phyloP scores from a whole-genome alignment of 2,797 vertebrate species.

The Hydrolagus colliei region DNA sequence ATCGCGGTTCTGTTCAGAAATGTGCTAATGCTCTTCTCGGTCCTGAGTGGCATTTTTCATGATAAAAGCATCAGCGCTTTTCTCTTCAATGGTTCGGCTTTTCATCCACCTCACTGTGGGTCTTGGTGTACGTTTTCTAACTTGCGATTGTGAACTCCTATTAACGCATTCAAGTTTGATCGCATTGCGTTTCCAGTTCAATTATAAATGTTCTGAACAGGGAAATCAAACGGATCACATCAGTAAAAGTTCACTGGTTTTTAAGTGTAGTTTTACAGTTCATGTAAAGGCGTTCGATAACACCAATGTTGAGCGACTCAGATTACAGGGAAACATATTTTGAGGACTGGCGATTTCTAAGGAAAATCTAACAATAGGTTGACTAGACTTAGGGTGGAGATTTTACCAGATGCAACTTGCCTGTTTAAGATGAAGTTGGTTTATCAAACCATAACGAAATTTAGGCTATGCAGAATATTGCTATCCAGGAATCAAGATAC shows the following conservation, averaged over 20 bases:
- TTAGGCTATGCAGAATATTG: neutral
- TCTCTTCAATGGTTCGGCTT: neutral
- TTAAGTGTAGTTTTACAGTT: neutral
- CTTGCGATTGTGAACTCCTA: neutral
- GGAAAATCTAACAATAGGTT: constrained; percentile 12
- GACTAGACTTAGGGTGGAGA: neutral
- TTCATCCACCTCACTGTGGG: neutral
- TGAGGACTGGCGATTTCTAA: neutral
- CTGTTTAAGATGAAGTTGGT: neutral
- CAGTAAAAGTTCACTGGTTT: neutral
- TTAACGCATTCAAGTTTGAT: neutral
- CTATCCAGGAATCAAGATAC: constrained; percentile 3
- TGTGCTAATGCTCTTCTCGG: neutral
- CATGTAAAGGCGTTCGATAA: constrained; percentile 11
- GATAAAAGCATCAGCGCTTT: neutral
- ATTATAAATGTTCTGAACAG: neutral
- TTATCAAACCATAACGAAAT: neutral
- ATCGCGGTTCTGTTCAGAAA: neutral
- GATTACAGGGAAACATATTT: neutral
- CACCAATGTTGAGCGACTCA: neutral
- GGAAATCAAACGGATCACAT: neutral
- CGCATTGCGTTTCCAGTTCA: neutral
- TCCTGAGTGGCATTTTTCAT: neutral
- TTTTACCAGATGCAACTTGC: neutral
- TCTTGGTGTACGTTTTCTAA: neutral